Conservation (phyloP, 2,113 vertebrate genomes). For the Cyphomyrus plagiostoma region DNA sequence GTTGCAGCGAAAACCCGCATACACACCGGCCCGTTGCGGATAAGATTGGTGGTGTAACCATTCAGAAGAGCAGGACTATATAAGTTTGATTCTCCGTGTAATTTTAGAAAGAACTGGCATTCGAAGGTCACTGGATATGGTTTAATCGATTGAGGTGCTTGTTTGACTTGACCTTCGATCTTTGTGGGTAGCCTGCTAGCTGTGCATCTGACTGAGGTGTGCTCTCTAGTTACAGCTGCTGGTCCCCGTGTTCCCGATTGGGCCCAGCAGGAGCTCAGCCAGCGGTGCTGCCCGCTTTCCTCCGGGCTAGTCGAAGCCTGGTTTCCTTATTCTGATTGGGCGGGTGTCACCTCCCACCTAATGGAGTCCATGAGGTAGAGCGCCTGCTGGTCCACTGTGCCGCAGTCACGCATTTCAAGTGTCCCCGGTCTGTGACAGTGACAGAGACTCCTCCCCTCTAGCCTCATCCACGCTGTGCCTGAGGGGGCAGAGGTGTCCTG, state of each 20-base stretch:
- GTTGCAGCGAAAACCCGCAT: too few relatives aligned
- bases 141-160: not conserved
- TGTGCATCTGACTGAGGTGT: not conserved
- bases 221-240: constrained; percentile 20
- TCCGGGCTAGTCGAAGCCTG: constrained; percentile 66
- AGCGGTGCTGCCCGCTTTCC: constrained; percentile 38
- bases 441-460: constrained; percentile 36
- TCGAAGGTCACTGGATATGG: not conserved
- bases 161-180: not conserved
- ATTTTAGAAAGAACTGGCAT: not conserved
- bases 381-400: not conserved
- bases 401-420: not conserved
- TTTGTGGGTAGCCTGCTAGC: not conserved
- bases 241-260: constrained; percentile 67
- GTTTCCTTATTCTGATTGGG: constrained; percentile 75
- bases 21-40: too few relatives aligned
- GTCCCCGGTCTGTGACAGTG: not conserved
- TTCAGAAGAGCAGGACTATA: not conserved
- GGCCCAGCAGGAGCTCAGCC: constrained; percentile 71
- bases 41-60: not conserved
- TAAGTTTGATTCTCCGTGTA: not conserved
- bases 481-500: constrained; percentile 42
- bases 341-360: constrained; percentile 75
- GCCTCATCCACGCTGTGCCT: constrained; percentile 68
- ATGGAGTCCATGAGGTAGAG: constrained; percentile 87